A percentile compares a stretch with the other conserved stretches of the same genome.
phyloP scores from a whole-genome alignment of 2,888 invertebrate species.

The Eurytoma adleriae region DNA sequence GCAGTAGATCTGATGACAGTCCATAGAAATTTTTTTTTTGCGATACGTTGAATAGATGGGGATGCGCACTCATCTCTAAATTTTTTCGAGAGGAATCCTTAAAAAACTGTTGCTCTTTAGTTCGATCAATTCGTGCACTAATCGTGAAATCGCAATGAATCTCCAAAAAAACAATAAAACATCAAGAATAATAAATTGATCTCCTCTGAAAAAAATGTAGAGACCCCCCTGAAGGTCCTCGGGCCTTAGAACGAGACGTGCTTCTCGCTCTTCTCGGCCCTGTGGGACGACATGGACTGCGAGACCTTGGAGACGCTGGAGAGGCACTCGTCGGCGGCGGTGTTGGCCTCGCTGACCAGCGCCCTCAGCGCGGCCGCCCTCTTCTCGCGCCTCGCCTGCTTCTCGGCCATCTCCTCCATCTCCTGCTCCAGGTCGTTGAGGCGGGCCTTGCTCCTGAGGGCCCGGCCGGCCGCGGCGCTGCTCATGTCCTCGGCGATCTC shows the following conservation, averaged over 20 bases:
- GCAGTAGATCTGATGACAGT: too few relatives aligned
- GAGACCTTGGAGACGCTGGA: conserved; percentile 63
- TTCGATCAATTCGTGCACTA: too few relatives aligned
- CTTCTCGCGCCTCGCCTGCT: conserved; percentile 83
- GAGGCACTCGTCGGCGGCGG: conserved; percentile 72
- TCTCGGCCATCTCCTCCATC: conserved; percentile 84
- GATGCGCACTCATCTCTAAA: too few relatives aligned
- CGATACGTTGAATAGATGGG: too few relatives aligned
- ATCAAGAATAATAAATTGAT: too few relatives aligned
- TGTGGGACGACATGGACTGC: conserved; percentile 62
- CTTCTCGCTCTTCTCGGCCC: conserved; percentile 69
- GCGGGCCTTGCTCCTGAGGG: conserved; percentile 82
- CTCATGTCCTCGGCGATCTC: conserved; percentile 77
- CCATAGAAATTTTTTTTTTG: too few relatives aligned
- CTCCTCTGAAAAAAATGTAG: too few relatives aligned
- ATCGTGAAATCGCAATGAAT: too few relatives aligned
- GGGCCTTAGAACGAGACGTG: conserved; percentile 71
- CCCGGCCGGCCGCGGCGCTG: conserved; percentile 81
- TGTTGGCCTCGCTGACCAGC: conserved; percentile 80
- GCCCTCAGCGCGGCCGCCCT: conserved; percentile 84
- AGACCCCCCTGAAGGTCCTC: too few relatives aligned
- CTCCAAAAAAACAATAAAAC: too few relatives aligned
- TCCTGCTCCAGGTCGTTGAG: conserved; percentile 86
- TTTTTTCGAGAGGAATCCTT: too few relatives aligned
- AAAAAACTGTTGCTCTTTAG: too few relatives aligned